These are phyloP conservation scores for Philereme transversata DNA, from an alignment of 2,888 invertebrate species.

Conservation along the genomic window DNA sequence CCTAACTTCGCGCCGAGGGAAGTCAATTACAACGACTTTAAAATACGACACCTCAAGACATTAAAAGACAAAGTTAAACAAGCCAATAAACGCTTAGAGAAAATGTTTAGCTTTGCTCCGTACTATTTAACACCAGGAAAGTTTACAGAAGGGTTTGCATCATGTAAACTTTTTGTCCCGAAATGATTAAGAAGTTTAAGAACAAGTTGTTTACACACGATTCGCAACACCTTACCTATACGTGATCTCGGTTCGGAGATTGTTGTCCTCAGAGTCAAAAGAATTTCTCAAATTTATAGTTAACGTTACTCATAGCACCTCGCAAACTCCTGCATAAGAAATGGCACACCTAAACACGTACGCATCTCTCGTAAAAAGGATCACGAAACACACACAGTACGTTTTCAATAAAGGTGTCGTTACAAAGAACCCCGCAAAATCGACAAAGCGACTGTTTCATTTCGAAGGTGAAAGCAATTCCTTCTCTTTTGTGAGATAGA, in stretches of 20 bases:
- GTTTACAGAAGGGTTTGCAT: conserved; percentile 47
- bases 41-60: conserved; percentile 59
- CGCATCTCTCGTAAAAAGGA: conserved; percentile 53
- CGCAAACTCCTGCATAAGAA: conserved; percentile 43
- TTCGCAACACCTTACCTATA: conserved; percentile 14
- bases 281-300: conserved; percentile 25
- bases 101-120: conserved; percentile 48
- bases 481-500: conserved; percentile 70
- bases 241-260: conserved; percentile 29
- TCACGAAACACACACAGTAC: conserved; percentile 60
- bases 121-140: conserved; percentile 53
- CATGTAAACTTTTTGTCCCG: conserved; percentile 47
- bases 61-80: conserved; percentile 59
- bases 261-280: conserved; percentile 20
- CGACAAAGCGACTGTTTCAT: conserved; percentile 75
- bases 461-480: conserved; percentile 73
- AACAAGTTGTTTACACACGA: conserved; percentile 25
- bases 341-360: conserved; percentile 46
- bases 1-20: conserved; percentile 49
- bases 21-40: conserved; percentile 60
- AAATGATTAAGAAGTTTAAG: conserved; percentile 29
- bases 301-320: conserved; percentile 31
- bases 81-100: conserved; percentile 53
- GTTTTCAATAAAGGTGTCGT: conserved; percentile 72
- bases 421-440: conserved; percentile 66